Conservation (phyloP, 2,888 invertebrate genomes). For the Strigamia transsilvanica region DNA sequence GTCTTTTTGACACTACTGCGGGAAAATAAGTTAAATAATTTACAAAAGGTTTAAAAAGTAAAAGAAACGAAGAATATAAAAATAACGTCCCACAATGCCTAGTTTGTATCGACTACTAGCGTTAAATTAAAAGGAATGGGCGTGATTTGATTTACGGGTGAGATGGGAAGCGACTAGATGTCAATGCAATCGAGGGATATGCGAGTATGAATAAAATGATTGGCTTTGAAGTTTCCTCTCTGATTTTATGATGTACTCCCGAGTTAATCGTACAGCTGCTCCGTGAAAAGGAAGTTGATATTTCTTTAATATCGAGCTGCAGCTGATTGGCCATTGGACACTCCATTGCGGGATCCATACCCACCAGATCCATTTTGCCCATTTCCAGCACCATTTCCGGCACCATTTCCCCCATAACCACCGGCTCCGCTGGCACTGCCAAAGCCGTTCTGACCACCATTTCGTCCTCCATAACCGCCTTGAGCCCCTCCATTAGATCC, state of each 20-base stretch:
- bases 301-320: constrained; percentile 10
- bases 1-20: no score
- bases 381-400: neutral
- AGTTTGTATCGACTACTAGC: neutral
- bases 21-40: constrained; percentile 6
- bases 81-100: neutral
- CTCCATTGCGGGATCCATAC: constrained; percentile 14
- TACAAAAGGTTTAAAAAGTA: neutral
- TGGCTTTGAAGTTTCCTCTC: constrained; percentile 23
- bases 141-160: neutral
- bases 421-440: neutral
- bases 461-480: neutral
- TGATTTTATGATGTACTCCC: constrained; percentile 29
- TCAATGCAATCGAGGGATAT: constrained; percentile 25
- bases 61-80: neutral
- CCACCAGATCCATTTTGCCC: neutral
- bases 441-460: neutral
- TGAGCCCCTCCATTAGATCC: neutral
- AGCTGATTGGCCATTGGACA: constrained; percentile 14
- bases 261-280: neutral
- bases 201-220: constrained; percentile 39
- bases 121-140: neutral
- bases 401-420: neutral
- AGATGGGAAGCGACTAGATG: constrained; percentile 41
- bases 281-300: neutral